Conservation (phyloP, 2,113 vertebrate species). For the Corythoichthys haematopterus region DNA sequence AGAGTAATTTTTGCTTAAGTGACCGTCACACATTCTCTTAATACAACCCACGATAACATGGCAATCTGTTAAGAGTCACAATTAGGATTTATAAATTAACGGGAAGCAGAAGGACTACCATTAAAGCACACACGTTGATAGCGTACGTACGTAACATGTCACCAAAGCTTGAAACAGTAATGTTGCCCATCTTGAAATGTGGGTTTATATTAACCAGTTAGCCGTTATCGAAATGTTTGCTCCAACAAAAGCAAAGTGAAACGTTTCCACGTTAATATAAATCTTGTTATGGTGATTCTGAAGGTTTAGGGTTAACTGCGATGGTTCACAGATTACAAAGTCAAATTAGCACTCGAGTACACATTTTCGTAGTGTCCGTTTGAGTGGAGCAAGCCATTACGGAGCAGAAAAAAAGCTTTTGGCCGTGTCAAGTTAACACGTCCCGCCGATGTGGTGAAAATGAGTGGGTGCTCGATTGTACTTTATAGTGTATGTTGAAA, state of each 20-base stretch:
- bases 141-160: not conserved
- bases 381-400: not conserved
- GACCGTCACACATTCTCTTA: not conserved
- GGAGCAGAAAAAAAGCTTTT: conserved; percentile 2
- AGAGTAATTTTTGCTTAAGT: not conserved
- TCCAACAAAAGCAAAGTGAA: not conserved
- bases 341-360: conserved; percentile 18
- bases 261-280: not conserved
- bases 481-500: conserved; percentile 13
- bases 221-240: not conserved
- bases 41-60: no score
- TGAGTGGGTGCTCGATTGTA: not conserved
- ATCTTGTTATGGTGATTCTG: conserved; percentile 1
- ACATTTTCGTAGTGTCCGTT: not conserved
- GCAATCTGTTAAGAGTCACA: no score
- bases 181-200: not conserved
- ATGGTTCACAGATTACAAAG: conserved; percentile 36
- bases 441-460: not conserved
- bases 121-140: not conserved
- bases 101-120: not conserved
- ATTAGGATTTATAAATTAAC: not conserved
- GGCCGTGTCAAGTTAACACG: not conserved
- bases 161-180: not conserved
- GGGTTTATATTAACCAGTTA: not conserved
- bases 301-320: conserved; percentile 13